These are phyloP conservation scores for Bombus pyrosoma DNA, from an alignment of 1,140 invertebrate genomes.

Conservation along the genomic window DNA sequence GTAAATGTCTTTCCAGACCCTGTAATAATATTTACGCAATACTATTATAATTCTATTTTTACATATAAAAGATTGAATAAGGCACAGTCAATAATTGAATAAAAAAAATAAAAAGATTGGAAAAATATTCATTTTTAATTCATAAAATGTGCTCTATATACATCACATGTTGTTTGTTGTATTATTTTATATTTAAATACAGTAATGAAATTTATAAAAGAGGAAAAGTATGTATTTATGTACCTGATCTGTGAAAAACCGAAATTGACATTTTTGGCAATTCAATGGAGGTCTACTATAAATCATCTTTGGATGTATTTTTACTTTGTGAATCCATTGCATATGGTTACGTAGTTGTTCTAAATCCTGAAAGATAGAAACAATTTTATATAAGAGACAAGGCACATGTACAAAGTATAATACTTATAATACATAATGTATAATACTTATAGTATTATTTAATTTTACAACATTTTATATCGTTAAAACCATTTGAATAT, in stretches of 20 bases:
- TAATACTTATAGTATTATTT: background rate
- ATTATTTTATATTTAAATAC: background rate
- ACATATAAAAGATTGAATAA: background rate
- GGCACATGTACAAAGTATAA: background rate
- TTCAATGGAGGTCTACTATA: conserved; percentile 96
- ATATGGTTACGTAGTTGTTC: conserved; percentile 96
- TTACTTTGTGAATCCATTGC: conserved; percentile 98
- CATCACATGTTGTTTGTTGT: background rate
- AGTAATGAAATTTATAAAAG: background rate
- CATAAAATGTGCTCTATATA: background rate
- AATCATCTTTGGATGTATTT: conserved; percentile 98
- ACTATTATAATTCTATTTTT: background rate
- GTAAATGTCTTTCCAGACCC: conserved; percentile 95
- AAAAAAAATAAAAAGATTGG: background rate
- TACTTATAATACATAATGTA: background rate
- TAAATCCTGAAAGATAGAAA: conserved; percentile 85
- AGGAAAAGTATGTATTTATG: conserved; percentile 9
- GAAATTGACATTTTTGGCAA: conserved; percentile 97
- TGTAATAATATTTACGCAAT: conserved; percentile 75
- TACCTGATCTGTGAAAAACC: conserved; percentile 90
- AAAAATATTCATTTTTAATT: background rate
- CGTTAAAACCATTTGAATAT: background rate
- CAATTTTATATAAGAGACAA: background rate
- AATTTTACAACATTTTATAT: background rate
- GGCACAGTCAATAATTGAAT: too few relatives aligned